Evolutionary conservation across 2,113 vertebrate species (phyloP), one percentile per base, ranked within the genome.

Genomic region (Vulpes vulpes): DNA sequence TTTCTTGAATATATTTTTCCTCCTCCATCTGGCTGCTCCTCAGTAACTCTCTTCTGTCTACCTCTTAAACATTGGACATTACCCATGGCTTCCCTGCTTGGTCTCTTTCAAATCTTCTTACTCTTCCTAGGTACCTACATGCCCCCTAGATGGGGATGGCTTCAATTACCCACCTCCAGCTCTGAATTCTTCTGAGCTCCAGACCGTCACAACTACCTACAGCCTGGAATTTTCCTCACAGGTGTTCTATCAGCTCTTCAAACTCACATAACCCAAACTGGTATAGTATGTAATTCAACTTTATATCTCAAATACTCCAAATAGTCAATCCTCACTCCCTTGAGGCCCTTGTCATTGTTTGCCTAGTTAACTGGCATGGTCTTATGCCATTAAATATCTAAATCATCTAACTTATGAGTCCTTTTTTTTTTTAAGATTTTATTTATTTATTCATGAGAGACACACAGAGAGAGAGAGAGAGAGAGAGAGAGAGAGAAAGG

Each of bases 121-220:
- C 57, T 89, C 51, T 85, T 51, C 6, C 15, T 49, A 30, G 35
- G 19, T 78, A 79, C 64, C 32, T 22, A 27, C 22, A 95, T n/a
- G 10, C 2, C 1, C 51, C 16, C 86, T 71, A 62, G 3, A 65
- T 35, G 64, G 0, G 51, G 43, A 89, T 43, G n/a, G 30, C 20
- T 96, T 85, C 32, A 91, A 82, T 69, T 60, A 85, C 10, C n/a
- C 20, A 81, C 9, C 55, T 43, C 23, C 9, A 84, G n/a, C 62
- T 85, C 80, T 92, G 64, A 87, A 78, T 67, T 93, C 64, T 95
- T 38, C 67, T 71, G 49, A 82, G 11, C 27, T 91, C 74, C 69
- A 96, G 16, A 79, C 32, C 22, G 89, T 38, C 38, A 35, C 35
- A 90, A 86, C 62, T 96, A 78, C 0, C 51, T 81, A 86, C 32